Percentiles rank a stretch among this genome's conserved stretches.
phyloP scores from a whole-genome alignment of 2,888 invertebrate genomes.

The Orchestes rusci region DNA sequence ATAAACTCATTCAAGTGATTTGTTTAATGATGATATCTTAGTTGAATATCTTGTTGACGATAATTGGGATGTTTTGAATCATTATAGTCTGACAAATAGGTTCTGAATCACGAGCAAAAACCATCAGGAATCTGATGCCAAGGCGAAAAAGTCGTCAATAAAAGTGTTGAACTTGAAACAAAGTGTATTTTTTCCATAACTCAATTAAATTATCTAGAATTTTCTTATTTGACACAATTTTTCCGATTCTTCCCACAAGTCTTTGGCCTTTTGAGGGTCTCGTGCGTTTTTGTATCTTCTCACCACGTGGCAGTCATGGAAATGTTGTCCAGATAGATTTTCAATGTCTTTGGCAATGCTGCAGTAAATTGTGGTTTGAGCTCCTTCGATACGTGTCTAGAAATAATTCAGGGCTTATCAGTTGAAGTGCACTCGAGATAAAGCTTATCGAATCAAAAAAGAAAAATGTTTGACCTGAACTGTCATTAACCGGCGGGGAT shows the following conservation, averaged over 20 bases:
- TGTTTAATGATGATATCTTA: no score
- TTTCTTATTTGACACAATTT: neutral
- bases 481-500: neutral
- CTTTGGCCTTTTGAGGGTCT: conserved; percentile 19
- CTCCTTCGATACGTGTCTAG: conserved; percentile 31
- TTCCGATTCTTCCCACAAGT: conserved; percentile 8
- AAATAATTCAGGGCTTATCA: conserved; percentile 13
- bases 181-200: no score
- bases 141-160: no score
- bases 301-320: conserved; percentile 32
- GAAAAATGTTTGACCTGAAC: neutral
- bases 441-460: no score
- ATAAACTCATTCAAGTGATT: no score
- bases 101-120: no score
- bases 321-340: conserved; percentile 34
- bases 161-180: no score
- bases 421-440: neutral
- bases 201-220: neutral
- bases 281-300: conserved; percentile 20
- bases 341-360: conserved; percentile 35
- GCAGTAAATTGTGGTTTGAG: conserved; percentile 37
- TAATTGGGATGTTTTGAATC: no score
- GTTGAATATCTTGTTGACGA: no score
- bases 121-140: no score
- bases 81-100: no score